phyloP scores from a whole-genome alignment of 1,140 invertebrate genomes.

The Portunus trituberculatus region DNA sequence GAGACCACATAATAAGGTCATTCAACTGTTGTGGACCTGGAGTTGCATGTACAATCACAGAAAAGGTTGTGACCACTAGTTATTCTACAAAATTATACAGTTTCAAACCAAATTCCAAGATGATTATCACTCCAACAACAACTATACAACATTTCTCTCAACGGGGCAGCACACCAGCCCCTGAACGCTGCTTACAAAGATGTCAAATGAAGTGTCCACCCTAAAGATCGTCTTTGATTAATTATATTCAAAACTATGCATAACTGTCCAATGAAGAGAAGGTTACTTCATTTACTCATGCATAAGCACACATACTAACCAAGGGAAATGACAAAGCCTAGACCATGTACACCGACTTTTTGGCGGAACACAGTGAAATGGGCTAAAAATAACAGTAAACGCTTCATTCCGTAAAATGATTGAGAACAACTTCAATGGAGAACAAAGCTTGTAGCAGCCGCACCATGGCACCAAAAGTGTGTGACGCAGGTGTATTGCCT shows the following conservation, averaged over 20 bases:
- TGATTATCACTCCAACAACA: slow-evolving; percentile 70
- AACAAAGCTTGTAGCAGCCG: slow-evolving; percentile 66
- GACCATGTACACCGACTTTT: slow-evolving; percentile 62
- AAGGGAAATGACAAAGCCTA: slow-evolving; percentile 62
- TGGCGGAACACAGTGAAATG: slow-evolving; percentile 70
- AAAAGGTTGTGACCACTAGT: slow-evolving; percentile 68
- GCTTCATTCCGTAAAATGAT: slow-evolving; percentile 66
- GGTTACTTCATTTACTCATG: slow-evolving; percentile 66
- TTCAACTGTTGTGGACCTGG: slow-evolving; percentile 61
- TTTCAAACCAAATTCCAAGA: slow-evolving; percentile 66
- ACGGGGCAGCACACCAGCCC: slow-evolving; percentile 53
- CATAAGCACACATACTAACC: slow-evolving; percentile 72
- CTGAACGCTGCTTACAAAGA: slow-evolving; percentile 66
- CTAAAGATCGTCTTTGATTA: slow-evolving; percentile 70
- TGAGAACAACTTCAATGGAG: slow-evolving; percentile 65
- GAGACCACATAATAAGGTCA: slow-evolving; percentile 62
- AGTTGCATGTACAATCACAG: slow-evolving; percentile 69
- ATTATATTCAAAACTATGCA: slow-evolving; percentile 72
- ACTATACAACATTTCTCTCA: slow-evolving; percentile 62
- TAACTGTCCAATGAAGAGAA: slow-evolving; percentile 72
- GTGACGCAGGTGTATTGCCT: slow-evolving; percentile 47
- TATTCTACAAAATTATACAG: slow-evolving; percentile 63
- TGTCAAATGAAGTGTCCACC: slow-evolving; percentile 70
- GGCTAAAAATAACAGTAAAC: slow-evolving; percentile 60
- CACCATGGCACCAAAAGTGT: slow-evolving; percentile 58